Conservation (phyloP, 2,113 vertebrate genomes). For the Benitochromis conjunctus region DNA sequence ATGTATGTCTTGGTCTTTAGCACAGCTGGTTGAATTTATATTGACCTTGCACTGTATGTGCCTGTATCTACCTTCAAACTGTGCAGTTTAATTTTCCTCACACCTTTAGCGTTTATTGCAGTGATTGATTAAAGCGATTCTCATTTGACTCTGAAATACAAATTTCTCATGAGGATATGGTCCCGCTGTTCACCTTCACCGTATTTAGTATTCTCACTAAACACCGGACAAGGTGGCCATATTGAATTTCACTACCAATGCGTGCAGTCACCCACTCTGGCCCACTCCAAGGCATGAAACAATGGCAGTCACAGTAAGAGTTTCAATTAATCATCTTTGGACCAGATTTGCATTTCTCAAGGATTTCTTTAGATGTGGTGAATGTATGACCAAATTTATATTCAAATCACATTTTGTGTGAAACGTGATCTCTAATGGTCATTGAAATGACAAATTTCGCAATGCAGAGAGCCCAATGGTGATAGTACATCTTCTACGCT, state of each 20-base stretch:
- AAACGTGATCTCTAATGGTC: slow-evolving; percentile 42
- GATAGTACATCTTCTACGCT: slow-evolving; percentile 57
- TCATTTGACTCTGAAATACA: slow-evolving; percentile 9
- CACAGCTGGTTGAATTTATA: not conserved
- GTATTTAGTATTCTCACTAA: slow-evolving; percentile 21
- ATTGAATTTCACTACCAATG: slow-evolving; percentile 14
- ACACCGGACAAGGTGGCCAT: not conserved
- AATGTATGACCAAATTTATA: slow-evolving; percentile 43
- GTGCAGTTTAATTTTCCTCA: not conserved
- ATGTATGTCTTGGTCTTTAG: not conserved
- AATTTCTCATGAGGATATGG: not conserved
- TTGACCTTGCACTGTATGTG: not conserved
- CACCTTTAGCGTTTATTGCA: not conserved
- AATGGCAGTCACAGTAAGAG: slow-evolving; percentile 30
- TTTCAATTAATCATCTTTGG: slow-evolving; percentile 59
- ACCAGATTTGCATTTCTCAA: slow-evolving; percentile 49
- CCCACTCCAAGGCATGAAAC: slow-evolving; percentile 30
- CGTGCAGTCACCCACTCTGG: slow-evolving; percentile 20
- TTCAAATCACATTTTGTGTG: slow-evolving; percentile 50
- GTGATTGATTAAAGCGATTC: slow-evolving; percentile 12
- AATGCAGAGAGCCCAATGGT: slow-evolving; percentile 43
- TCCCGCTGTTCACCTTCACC: slow-evolving; percentile 42
- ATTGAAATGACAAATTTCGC: slow-evolving; percentile 57
- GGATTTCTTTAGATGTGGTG: slow-evolving; percentile 18
- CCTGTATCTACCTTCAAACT: not conserved